Evolutionary conservation across 2,113 vertebrate genomes (phyloP).

Genomic region (Charadrius vociferus): DNA sequence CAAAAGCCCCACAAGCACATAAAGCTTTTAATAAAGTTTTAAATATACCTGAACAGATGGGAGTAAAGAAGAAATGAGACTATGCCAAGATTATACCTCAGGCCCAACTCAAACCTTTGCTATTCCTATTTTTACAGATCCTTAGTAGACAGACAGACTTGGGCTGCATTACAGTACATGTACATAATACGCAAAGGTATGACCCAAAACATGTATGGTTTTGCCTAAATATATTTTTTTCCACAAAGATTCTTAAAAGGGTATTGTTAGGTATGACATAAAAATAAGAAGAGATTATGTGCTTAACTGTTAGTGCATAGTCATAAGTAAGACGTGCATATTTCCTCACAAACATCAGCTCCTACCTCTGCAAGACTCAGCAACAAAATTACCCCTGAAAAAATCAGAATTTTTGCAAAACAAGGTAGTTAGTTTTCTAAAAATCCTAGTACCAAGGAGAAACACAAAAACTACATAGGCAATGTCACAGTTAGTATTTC

Average conservation of each 20-base stretch:
- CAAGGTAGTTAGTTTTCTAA: neutral
- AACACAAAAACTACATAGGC: neutral
- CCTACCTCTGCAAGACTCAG: neutral
- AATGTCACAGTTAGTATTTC: neutral
- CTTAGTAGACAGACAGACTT: neutral
- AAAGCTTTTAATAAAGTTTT: constrained; percentile 1
- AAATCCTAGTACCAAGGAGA: neutral
- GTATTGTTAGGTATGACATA: neutral
- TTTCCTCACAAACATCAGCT: neutral
- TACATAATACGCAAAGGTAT: neutral
- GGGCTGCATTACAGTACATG: neutral
- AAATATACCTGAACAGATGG: constrained; percentile 11
- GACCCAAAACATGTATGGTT: neutral
- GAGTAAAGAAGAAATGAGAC: neutral
- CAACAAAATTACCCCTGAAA: neutral
- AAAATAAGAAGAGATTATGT: neutral
- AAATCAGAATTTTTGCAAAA: neutral
- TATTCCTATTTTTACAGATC: neutral
- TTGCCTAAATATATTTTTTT: neutral
- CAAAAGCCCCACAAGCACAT: neutral
- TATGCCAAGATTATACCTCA: neutral
- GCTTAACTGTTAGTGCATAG: neutral
- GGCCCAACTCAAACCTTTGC: neutral
- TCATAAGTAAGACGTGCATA: neutral
- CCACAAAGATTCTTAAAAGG: neutral